Conservation (phyloP, 2,888 invertebrate genomes). For the Ceraclea dissimilis region DNA sequence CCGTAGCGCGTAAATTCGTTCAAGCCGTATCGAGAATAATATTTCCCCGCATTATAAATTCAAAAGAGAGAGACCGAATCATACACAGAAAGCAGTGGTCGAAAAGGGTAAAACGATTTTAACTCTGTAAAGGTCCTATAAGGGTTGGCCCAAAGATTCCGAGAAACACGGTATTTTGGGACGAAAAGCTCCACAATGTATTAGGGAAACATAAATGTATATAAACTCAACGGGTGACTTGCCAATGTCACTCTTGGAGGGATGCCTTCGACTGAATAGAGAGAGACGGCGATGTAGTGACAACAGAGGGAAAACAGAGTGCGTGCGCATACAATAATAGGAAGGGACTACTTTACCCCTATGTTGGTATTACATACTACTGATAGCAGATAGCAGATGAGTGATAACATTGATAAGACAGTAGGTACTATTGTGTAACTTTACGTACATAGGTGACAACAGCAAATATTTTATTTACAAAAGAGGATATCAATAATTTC, state of each 20-base stretch:
- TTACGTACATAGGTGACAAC: too few relatives aligned
- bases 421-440: too few relatives aligned
- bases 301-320: background rate
- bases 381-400: too few relatives aligned
- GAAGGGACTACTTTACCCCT: background rate
- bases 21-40: background rate
- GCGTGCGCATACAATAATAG: conserved; percentile 12
- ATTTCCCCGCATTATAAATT: background rate
- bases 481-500: too few relatives aligned
- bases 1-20: background rate
- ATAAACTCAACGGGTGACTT: conserved; percentile 1
- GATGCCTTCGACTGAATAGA: background rate
- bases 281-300: background rate
- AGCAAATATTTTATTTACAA: too few relatives aligned
- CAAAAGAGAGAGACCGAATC: conserved; percentile 4
- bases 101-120: conserved; percentile 7
- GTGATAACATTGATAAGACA: too few relatives aligned
- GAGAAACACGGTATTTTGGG: conserved; percentile 21
- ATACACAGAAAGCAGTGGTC: background rate
- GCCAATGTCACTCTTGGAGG: too few relatives aligned
- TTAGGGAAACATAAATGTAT: conserved; percentile 17
- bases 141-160: conserved; percentile 25
- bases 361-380: too few relatives aligned
- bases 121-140: conserved; percentile 21
- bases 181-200: conserved; percentile 22